These are phyloP conservation scores for Emydocephalus ijimae DNA, from an alignment of 2,113 vertebrate genomes.

Conservation along the genomic window DNA sequence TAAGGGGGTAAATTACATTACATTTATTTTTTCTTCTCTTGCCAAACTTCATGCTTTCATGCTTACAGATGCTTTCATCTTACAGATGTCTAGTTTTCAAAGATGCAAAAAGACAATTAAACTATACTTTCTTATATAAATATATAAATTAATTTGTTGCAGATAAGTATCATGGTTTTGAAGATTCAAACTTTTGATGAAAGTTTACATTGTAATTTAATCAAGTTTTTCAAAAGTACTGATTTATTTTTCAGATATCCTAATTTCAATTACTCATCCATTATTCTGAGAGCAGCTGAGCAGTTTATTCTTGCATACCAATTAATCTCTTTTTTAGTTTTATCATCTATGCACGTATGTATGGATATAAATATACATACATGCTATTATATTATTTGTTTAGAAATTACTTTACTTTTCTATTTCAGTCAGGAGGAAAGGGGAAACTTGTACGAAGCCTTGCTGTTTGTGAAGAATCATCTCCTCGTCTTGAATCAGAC, in stretches of 20 bases:
- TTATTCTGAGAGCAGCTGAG: not conserved
- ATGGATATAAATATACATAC: not conserved
- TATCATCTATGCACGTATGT: not conserved
- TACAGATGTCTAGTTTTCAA: not conserved
- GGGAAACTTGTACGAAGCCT: conserved; percentile 86
- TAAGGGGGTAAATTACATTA: not conserved
- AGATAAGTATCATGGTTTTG: not conserved
- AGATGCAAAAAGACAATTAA: not conserved
- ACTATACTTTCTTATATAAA: not conserved
- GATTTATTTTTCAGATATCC: not conserved
- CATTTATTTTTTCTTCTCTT: not conserved
- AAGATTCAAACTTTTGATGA: not conserved
- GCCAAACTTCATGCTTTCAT: conserved; percentile 12
- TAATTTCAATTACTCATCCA: not conserved
- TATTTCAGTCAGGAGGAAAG: conserved; percentile 81
- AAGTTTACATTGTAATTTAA: not conserved
- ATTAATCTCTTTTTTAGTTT: not conserved
- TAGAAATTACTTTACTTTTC: conserved; percentile 25
- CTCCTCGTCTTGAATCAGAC: conserved; percentile 67
- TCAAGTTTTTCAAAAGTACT: not conserved
- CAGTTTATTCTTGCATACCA: rapidly evolving
- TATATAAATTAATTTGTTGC: not conserved
- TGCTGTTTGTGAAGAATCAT: conserved; percentile 87
- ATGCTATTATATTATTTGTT: conserved; percentile 21
- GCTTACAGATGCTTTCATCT: not conserved